phyloP scores from a whole-genome alignment of 2,888 invertebrate species.

The Gymnoscelis rufifasciata region DNA sequence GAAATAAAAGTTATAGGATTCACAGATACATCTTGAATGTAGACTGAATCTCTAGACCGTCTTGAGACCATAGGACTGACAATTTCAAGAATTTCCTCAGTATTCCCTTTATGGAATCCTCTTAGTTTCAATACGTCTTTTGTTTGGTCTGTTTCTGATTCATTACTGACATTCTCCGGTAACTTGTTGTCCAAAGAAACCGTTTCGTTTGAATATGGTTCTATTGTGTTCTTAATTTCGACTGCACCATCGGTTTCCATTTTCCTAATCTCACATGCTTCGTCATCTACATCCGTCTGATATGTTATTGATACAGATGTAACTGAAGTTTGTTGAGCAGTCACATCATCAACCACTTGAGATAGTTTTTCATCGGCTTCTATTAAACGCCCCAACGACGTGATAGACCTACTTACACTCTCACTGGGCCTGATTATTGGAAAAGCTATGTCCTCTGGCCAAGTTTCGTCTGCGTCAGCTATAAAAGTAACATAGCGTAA shows the following conservation, averaged over 20 bases:
- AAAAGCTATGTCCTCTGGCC: conserved; percentile 47
- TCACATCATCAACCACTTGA: conserved; percentile 6
- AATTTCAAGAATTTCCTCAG: background rate
- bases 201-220: too few relatives aligned
- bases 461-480: conserved; percentile 61
- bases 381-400: conserved; percentile 54
- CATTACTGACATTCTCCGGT: background rate
- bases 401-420: conserved; percentile 54
- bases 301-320: too few relatives aligned
- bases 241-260: too few relatives aligned
- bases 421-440: conserved; percentile 43
- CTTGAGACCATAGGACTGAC: background rate
- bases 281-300: too few relatives aligned
- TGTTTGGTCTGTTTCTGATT: background rate
- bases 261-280: background rate
- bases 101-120: background rate
- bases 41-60: conserved; percentile 11
- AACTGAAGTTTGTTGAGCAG: background rate
- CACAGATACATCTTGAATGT: conserved; percentile 6
- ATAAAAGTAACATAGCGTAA: background rate
- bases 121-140: background rate
- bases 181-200: too few relatives aligned
- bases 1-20: conserved; percentile 2
- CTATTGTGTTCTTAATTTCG: too few relatives aligned
- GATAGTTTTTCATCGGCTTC: conserved; percentile 48